Evolutionary conservation across 1,140 invertebrate species (phyloP), one percentile per base, ranked within the genome.

Genomic region (Paraescarpia echinospica): DNA sequence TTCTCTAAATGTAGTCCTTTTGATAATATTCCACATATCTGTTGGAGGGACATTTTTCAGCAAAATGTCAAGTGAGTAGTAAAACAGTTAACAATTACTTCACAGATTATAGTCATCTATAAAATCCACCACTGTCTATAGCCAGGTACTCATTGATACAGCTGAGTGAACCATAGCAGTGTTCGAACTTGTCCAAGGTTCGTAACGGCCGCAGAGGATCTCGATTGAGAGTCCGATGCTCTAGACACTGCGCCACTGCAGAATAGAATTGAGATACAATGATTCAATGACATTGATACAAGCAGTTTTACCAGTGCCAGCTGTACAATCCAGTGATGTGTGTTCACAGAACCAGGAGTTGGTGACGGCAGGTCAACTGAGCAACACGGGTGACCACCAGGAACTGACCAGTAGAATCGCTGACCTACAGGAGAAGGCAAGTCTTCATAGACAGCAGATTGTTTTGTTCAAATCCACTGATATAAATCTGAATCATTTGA

Each of bases 381-480:
- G 98, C 93, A 97, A 97, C 93, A 97, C 97, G 95, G 95, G 95
- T 89, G 96, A 95, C 48, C 98, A 98, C 33, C 97, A 98, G 91
- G 98, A 99, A 94, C 96, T 99, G 89, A 98, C 98, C 96, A 98
- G 99, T 96, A 98, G 98, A 96, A 97, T 99, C 93, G 98, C 97
- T 48, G 98, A 99, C 96, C 96, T 99, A 31, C 98, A 98, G 96
- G 98, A 98, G 88, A 98, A 99, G 97, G 98, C 99, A 96, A 94
- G 93, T 93, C 91, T 4, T 33, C 33, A 92, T 18, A 92, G 77
- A 92, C 77, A 51, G 14, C 33, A 51, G 18, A 51, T 51, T 51
- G 8, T 9, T 51, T 51, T 51, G 41, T 41, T 41, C 41, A 41
- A 4, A 41, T 41, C 4, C 4, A 12, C 41, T 41, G 41, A 41